Evolutionary conservation across 2,113 vertebrate species (phyloP), one percentile per base, ranked within the genome.

Genomic region (Eonycteris spelaea): DNA sequence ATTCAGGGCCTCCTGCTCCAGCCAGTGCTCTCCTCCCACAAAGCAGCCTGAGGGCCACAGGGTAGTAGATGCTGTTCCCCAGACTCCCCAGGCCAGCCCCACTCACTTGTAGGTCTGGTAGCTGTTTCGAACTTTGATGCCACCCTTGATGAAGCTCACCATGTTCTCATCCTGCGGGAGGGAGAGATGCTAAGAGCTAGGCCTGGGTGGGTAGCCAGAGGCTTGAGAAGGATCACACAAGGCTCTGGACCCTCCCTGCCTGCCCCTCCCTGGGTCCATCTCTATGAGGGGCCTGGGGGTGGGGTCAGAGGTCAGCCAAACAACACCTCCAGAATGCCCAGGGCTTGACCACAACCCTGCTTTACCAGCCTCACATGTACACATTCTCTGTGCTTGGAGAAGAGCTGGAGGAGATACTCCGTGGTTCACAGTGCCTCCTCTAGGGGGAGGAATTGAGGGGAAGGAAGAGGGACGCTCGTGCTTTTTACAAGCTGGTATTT

Each of bases 61-160:
- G 6, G 15, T 14, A 11, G 6, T 3, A 14, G 38, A 13, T 0
- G 2, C 33, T 1, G 5, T 0, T 53, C 9, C 93, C 10, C 45
- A 12, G 15, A 14, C 22, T 63, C n/a, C 68, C 45, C 77, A 38
- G 7, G 16, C 71, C 67, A 1, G 38, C 43, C 67, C 70, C n/a
- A 97, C 98, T 98, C 95, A 99, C 99, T 99, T 99, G 98, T 99
- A 99, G 7, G 99, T 99, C 98, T 99, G 99, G 98, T 99, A 99
- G 98, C 99, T 99, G 98, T 99, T 99, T 95, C 99, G 99, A 97
- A 99, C 99, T 99, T 99, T 99, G 98, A 99, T 99, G 97, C 99
- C 99, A 0, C 99, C 99, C 98, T 99, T 99, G 97, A 99, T 99
- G 97, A 99, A 99, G 98, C 99, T 99, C 97, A 99, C 99, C 99